Evolutionary conservation across 2,113 vertebrate species (phyloP), one percentile per base, ranked within the genome.

Genomic region (Amblyornis subalaris): DNA sequence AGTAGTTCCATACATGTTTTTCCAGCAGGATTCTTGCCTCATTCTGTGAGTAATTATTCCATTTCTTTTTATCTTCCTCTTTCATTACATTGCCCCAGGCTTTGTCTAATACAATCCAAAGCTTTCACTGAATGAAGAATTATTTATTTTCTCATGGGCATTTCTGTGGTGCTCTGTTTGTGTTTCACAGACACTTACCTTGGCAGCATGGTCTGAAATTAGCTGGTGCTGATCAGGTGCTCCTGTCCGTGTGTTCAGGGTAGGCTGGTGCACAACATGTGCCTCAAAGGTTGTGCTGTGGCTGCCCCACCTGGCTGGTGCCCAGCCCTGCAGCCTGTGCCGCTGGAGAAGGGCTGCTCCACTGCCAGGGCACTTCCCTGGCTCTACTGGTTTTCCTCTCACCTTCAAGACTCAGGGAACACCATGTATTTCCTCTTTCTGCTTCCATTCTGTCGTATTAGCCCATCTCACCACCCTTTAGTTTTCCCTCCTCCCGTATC

Each of bases 11-110:
- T 95, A 95, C 93, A 69, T 96, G 93, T 87, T 96, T 96, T 96
- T 96, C 89, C 86, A 93, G 83, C 85, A 93, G 82, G 87, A 94
- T 90, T 88, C 92, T 94, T 95, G 90, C 94, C 93, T 93, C 91
- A 61, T 95, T 96, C 96, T 93, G 94, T 91, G 94, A 95, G 93
- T 96, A 96, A 96, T 96, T 96, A 96, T 84, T 95, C 94, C 1
- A 8, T 95, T 96, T 94, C 92, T 96, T 96, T 96, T 96, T 96
- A 96, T 96, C 96, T 95, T 94, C 50, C 53, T 90, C 93, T 96
- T 93, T 96, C 94, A 95, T 95, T 96, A 93, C 89, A 93, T 94
- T 92, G 95, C 95, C 96, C 73, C 88, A 67, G 95, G 95, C 95
- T 90, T 93, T 94, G 93, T 96, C 95, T 96, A 92, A 92, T 92